These are phyloP conservation scores for Troides aeacus DNA, from an alignment of 2,888 invertebrate species.

Conservation along the genomic window DNA sequence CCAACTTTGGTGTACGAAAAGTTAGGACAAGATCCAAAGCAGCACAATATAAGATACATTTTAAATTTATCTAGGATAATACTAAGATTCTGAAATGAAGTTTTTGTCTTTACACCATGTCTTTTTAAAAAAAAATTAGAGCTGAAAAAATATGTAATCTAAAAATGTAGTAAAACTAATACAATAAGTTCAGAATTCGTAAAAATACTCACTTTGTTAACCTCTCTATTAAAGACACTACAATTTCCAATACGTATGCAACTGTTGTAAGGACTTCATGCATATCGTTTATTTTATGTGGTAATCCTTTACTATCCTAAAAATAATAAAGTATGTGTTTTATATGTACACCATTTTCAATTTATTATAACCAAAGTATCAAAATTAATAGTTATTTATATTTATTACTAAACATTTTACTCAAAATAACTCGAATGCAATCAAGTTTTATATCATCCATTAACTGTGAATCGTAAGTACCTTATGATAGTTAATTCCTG, in stretches of 20 bases:
- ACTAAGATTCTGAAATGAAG: no score
- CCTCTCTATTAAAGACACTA: slow-evolving; percentile 32
- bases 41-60: no score
- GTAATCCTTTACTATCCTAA: slow-evolving; percentile 16
- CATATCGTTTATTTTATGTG: slow-evolving; percentile 30
- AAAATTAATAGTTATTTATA: background rate
- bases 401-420: no score
- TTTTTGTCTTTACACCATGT: no score
- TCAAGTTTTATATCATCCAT: no score
- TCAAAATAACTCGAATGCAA: no score
- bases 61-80: no score
- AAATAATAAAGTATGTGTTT: slow-evolving; percentile 1
- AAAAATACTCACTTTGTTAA: slow-evolving; percentile 29
- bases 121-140: no score
- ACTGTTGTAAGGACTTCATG: slow-evolving; percentile 15
- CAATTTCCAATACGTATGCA: slow-evolving; percentile 4
- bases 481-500: slow-evolving; percentile 10
- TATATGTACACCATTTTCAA: background rate
- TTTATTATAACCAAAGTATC: background rate
- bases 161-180: background rate
- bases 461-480: background rate
- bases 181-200: background rate
- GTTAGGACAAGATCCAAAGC: no score
- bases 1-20: no score
- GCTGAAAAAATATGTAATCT: background rate